Evolutionary conservation across 2,888 invertebrate genomes (phyloP), one percentile per base, ranked within the genome.

Genomic region (Muschampia plurimacula): DNA sequence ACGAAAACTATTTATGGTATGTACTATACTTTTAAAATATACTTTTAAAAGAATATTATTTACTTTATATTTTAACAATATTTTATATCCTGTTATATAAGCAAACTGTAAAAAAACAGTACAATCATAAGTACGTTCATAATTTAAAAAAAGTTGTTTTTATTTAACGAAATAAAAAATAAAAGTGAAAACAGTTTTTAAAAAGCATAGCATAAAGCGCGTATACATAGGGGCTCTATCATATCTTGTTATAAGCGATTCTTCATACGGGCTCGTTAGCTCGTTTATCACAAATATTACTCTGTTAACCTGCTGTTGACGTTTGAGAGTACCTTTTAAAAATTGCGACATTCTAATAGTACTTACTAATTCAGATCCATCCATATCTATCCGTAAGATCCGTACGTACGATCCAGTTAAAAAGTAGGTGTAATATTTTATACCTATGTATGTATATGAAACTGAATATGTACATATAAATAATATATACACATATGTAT

Each of bases 151-250:
- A 5, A 9, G 1, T 5, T 41, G 41, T 41, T 41, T 41, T n/a
- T 49, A 5, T n/a, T 49, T n/a, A n/a, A 55, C 9, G 13, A 52
- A 52, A 49, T n/a, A 55, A 55, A 44, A 55, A 64, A 64, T 83
- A 88, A 89, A 91, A 92, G 92, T 89, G 91, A 92, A 92, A 92
- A 86, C 85, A 76, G 80, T 22, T 66, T 22, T 57, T 36, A 57
- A 72, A 72, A 73, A 73, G 77, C 69, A 74, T 77, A 73, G 75
- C 74, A 79, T 77, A 49, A 80, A 82, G 84, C 82, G 77, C 0
- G 0, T 74, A 66, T 22, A 76, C 78, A 91, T 92, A 83, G 84
- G 93, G 93, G 93, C 83, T 46, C 80, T 91, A 92, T 92, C 59
- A 3, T 89, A 74, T 79, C 83, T 86, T 76, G 84, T 86, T 86